Base-by-base conservation (phyloP, 2,797 vertebrate genomes). In the Oryzias dopingdopingensis region DNA sequence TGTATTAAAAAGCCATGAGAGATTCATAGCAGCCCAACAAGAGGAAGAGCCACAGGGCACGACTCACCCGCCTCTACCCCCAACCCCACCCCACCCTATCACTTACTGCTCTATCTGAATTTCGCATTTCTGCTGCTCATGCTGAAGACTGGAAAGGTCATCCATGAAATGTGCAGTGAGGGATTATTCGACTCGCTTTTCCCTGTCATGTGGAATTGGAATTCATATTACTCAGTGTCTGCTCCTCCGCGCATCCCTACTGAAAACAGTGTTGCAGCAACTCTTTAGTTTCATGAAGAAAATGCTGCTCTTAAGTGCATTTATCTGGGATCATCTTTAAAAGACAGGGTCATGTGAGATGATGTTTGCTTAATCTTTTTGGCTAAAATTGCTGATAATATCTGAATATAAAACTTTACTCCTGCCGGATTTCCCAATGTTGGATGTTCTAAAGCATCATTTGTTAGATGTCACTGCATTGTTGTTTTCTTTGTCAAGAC, bases 111-210 rank as follows among this genome's bases (percentile, higher is more conserved):
- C 77, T 76, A 77, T 86, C 80, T 84, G 81, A 73, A 60, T 76
- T 80, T 83, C 74, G 71, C 81, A 76, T 88, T 77, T 77, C 67
- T 44, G 67, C 65, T 20, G 61, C 72, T 83, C 72, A 67, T 41
- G 49, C 72, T 62, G 67, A 71, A 70, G 66, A 70, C 77, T 71
- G 66, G 72, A 92, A 90, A 90, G 88, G 89, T 90, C 88, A 90
- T 77, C 81, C 82, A 70, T 86, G 72, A 89, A 84, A 89, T 77
- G 74, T 79, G 68, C 59, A 12, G 62, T 73, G 70, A 74, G 61
- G 78, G 76, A 86, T 88, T 87, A 86, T 83, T 81, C 79, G 78
- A 74, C 74, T 70, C 53, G 17, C 75, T 82, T 74, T 84, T 70
- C 32, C 66, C 72, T 74, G 71, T 83, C 74, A 70, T 65, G 78